Base-by-base conservation (phyloP, 2,797 vertebrate genomes). In the Threskiornis aethiopicus region DNA sequence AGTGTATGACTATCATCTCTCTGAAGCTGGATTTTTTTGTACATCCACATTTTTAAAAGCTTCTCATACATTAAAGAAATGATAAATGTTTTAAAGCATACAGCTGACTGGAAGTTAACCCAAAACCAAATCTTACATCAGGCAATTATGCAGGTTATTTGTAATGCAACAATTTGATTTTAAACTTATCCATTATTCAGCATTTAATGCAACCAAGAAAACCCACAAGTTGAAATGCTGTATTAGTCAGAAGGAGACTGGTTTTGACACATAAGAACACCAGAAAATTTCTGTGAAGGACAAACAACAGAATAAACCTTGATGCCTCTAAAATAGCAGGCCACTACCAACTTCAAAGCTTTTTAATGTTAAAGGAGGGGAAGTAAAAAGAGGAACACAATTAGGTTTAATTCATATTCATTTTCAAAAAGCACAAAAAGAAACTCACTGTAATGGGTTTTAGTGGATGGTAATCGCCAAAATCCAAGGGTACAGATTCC, bases 381-480 rank as follows among this genome's bases (percentile, higher is more conserved):
- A 51, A 7, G 24, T 14, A 39, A 85, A 31, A 54, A 42, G 25
- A 39, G 15, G 29, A 83, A 79, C 11, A 35, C 5, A 20, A 37
- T 31, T 41, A 25, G 28, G 35, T 42, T 65, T 44, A 81, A 70
- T 46, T 46, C 25, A 54, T 19, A 16, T 47, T 87, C 2, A 5
- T 35, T 70, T 85, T 58, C 66, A 57, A 59, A 52, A 89, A 65
- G 21, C 26, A 49, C 8, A 44, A 33, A 42, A 58, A 15, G 13
- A 84, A 75, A 95, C 98, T 97, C 97, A 99, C 99, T 77, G 98
- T 99, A 93, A 99, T 99, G 81, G 98, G 98, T 94, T 99, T 99
- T 72, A 99, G 98, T 0, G 99, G 99, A 87, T 99, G 99, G 89
- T 99, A 99, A 89, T 99, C 99, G 0, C 98, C 99, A 92, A 99